Evolutionary conservation across 2,113 vertebrate genomes (phyloP), one percentile per base, ranked within the genome.

Genomic region (Barnardius zonarius): DNA sequence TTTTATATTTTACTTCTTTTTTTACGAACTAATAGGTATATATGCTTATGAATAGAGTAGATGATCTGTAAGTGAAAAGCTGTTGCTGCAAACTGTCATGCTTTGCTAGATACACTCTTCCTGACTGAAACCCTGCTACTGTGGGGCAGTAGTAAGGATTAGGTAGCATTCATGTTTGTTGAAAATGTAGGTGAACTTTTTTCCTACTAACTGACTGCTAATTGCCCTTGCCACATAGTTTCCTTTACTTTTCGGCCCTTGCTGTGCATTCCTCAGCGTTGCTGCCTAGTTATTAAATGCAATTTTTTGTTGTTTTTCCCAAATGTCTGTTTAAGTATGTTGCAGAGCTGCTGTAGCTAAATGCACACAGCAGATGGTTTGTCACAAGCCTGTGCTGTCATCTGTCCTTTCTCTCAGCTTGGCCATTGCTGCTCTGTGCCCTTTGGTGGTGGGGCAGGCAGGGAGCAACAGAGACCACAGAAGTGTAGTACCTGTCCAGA

Each of bases 281-380:
- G 17, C 93, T 94, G 91, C 92, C 93, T 44, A 46, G 93, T 96
- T 89, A 90, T 95, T 95, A 96, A 91, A 59, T 16, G 30, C 90
- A 91, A 13, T 86, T 92, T 95, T 92, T 93, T 64, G 61, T 83
- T 90, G 37, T 70, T 69, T 70, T 69, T 18, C 28, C n/a, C 39
- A 44, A 41, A 52, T 25, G 1, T 66, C 85, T 79, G 10, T 88
- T 95, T 82, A 88, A 91, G 74, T 64, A 39, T 52, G 13, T 49
- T 62, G 57, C 88, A 75, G 69, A 79, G 57, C 20, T 79, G 44
- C 81, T 41, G 77, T 19, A 69, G 73, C 44, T 80, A 25, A 43
- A 43, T 5, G 22, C 7, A 3, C 6, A 4, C 33, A 66, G 81
- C 75, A 91, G 83, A 48, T 30, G 27, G 64, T 81, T 80, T 92